phyloP scores from a whole-genome alignment of 2,888 invertebrate genomes.

The Keiferia lycopersicella region DNA sequence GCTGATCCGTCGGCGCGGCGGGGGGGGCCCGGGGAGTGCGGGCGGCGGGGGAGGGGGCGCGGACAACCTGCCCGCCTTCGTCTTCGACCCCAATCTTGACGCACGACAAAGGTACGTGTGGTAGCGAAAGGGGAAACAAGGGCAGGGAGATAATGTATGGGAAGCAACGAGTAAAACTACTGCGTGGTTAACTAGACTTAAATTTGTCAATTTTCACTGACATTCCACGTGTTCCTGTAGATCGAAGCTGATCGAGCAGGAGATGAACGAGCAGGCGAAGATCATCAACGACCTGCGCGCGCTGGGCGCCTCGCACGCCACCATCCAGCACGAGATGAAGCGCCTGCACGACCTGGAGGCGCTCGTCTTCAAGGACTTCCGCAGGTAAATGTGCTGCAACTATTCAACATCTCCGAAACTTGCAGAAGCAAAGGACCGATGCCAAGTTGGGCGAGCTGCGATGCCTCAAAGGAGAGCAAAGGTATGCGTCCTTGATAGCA shows the following conservation, averaged over 20 bases:
- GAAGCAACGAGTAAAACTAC: too few species aligned
- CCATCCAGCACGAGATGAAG: conserved; percentile 95
- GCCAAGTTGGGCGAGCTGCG: too few species aligned
- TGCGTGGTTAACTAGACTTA: too few species aligned
- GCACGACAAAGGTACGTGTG: conserved; percentile 84
- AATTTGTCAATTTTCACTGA: too few species aligned
- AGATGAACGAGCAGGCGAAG: conserved; percentile 98
- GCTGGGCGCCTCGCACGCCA: conserved; percentile 92
- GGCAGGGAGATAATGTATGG: too few species aligned
- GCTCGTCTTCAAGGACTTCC: conserved; percentile 95
- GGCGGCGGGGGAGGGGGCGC: conserved; percentile 47
- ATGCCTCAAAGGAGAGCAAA: too few species aligned
- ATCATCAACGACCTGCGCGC: conserved; percentile 95
- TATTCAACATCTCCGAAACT: too few species aligned
- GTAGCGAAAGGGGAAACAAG: neutral
- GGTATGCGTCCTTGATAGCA: too few species aligned
- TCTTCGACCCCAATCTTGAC: conserved; percentile 89
- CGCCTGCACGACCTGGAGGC: conserved; percentile 96
- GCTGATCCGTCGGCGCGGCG: conserved; percentile 74
- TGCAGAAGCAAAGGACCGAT: too few species aligned
- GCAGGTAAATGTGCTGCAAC: conserved; percentile 85
- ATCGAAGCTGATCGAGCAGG: conserved; percentile 96
- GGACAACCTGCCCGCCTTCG: conserved; percentile 90
- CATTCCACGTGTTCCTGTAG: neutral
- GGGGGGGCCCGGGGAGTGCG: conserved; percentile 48